Conservation (phyloP, 2,113 vertebrate genomes). For the Pygoscelis adeliae region DNA sequence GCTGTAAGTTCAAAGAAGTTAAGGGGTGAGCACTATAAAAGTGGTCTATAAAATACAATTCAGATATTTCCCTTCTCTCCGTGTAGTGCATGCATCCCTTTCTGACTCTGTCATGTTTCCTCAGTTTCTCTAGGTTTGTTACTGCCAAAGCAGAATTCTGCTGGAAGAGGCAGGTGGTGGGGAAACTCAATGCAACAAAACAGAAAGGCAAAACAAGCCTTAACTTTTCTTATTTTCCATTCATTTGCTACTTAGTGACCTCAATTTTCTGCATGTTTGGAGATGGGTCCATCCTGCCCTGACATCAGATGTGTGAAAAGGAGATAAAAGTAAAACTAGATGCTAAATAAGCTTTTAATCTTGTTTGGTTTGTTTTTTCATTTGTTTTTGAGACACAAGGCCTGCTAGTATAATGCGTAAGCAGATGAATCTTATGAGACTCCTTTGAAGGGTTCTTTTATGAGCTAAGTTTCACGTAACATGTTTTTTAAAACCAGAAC, state of each 20-base stretch:
- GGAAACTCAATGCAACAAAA: neutral
- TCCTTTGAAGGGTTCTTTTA: neutral
- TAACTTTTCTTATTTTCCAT: neutral
- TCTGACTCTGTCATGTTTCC: neutral
- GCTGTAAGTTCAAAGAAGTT: neutral
- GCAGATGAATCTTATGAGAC: neutral
- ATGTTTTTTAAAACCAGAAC: neutral
- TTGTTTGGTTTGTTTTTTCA: neutral
- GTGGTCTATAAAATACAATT: neutral
- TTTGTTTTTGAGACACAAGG: neutral
- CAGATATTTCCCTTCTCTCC: neutral
- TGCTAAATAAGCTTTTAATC: neutral
- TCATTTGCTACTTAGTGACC: neutral
- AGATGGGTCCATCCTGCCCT: neutral
- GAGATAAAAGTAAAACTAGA: neutral
- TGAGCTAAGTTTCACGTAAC: neutral
- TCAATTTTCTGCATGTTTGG: neutral
- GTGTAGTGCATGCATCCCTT: neutral
- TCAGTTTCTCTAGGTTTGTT: neutral
- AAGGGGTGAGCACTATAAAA: neutral
- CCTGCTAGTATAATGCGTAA: neutral
- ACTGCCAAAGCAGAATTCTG: neutral
- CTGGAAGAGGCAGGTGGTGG: neutral
- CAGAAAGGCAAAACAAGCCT: neutral
- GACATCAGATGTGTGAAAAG: neutral